Percentiles rank a stretch among this genome's conserved stretches.
These are phyloP conservation scores for Galaxias olidus DNA, from an alignment of 2,797 vertebrate genomes.

Conservation along the genomic window DNA sequence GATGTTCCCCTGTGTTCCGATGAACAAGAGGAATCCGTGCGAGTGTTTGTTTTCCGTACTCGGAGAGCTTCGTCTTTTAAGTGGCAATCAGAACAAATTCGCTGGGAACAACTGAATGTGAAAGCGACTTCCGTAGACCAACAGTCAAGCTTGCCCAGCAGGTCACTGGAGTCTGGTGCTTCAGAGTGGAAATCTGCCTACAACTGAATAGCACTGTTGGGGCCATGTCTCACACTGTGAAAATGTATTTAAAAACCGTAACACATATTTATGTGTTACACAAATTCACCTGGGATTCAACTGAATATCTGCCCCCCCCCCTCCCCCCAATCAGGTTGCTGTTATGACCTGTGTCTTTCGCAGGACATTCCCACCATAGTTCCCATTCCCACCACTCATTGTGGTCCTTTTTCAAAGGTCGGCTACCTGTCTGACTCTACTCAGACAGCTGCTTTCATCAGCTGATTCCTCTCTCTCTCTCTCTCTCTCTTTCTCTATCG, in stretches of 20 bases:
- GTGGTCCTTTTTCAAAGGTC: too few species aligned
- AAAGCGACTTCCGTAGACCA: too few species aligned
- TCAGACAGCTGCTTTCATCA: background rate
- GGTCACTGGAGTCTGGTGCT: too few species aligned
- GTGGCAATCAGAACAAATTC: too few species aligned
- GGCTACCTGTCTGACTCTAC: background rate
- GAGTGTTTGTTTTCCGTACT: slow-evolving; percentile 35
- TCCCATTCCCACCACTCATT: slow-evolving; percentile 40
- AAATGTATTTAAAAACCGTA: too few species aligned
- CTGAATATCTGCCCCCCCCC: slow-evolving; percentile 48
- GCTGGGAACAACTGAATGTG: too few species aligned
- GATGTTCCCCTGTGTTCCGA: slow-evolving; percentile 18
- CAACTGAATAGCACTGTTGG: too few species aligned
- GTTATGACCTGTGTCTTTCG: too few species aligned
- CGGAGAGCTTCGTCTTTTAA: too few species aligned
- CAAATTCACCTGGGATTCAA: slow-evolving; percentile 19
- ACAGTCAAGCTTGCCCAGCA: too few species aligned
- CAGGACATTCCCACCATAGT: slow-evolving; percentile 61
- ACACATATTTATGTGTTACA: slow-evolving; percentile 5
- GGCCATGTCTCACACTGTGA: too few species aligned
- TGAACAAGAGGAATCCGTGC: slow-evolving; percentile 49
- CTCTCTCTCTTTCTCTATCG: background rate
- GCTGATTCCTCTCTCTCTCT: background rate
- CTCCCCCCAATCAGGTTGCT: slow-evolving; percentile 45
- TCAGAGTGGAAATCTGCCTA: too few species aligned